A percentile compares a stretch with the other conserved stretches of the same genome.
These are phyloP conservation scores for Macrostomum lignano DNA, from an alignment of 1,140 invertebrate species.

Conservation along the genomic window DNA sequence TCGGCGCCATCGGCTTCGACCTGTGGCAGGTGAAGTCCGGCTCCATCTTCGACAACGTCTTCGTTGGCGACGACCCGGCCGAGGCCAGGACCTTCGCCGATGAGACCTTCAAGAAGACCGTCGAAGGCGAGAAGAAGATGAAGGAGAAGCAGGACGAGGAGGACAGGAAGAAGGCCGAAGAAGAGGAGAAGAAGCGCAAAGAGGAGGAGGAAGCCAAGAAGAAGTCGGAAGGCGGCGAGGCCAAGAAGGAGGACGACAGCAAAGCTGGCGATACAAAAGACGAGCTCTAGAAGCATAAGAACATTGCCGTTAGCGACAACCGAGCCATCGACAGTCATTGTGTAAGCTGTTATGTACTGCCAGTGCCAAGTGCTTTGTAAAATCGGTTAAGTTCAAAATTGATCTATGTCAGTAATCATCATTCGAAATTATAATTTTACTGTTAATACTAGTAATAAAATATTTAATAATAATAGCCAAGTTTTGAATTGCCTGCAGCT, in stretches of 20 bases:
- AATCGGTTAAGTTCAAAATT: no score
- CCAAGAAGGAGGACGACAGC: conserved; percentile 2
- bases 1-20: conserved; percentile 76
- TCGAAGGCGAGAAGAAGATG: conserved; percentile 2
- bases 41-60: conserved; percentile 87
- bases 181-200: conserved; percentile 1
- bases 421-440: no score
- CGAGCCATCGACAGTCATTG: no score
- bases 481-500: no score
- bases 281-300: no score
- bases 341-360: no score
- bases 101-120: conserved; percentile 25
- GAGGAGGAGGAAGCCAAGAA: conserved; percentile 6
- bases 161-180: conserved; percentile 1
- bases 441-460: no score
- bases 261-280: no score
- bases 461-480: no score
- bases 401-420: no score
- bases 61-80: conserved; percentile 63
- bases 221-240: background rate
- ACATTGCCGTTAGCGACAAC: no score
- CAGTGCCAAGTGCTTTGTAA: no score
- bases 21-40: conserved; percentile 92
- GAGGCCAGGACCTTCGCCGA: conserved; percentile 33
- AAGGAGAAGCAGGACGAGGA: conserved; percentile 4